phyloP scores from a whole-genome alignment of 2,113 vertebrate genomes.

The Carassius carassius region DNA sequence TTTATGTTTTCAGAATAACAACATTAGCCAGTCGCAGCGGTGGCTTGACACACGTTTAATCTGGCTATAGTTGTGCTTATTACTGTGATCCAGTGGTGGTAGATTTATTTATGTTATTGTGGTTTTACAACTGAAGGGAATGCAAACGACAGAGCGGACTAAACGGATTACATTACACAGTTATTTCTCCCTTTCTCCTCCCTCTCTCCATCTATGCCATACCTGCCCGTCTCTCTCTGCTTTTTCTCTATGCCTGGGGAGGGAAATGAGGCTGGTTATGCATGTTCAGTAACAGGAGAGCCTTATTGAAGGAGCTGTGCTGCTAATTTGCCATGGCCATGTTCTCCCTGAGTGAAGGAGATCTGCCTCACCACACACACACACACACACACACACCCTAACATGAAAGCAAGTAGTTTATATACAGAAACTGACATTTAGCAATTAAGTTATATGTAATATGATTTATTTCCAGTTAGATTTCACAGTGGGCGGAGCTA shows the following conservation, averaged over 20 bases:
- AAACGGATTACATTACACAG: slow-evolving; percentile 60
- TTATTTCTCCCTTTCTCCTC: slow-evolving; percentile 53
- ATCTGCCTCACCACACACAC: slow-evolving; percentile 37
- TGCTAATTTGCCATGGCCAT: slow-evolving; percentile 57
- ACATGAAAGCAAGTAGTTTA: background rate
- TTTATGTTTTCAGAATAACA: slow-evolving; percentile 32
- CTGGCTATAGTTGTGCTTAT: slow-evolving; percentile 49
- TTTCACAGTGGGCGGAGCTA: background rate
- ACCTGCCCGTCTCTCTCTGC: slow-evolving; percentile 39
- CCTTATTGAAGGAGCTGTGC: slow-evolving; percentile 54
- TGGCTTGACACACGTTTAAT: slow-evolving; percentile 42
- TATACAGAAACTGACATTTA: background rate
- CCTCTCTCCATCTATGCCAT: slow-evolving; percentile 32
- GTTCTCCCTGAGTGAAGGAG: slow-evolving; percentile 53
- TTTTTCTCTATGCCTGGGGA: slow-evolving; percentile 48
- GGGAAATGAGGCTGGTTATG: slow-evolving; percentile 55
- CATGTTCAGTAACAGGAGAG: slow-evolving; percentile 60
- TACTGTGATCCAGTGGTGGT: slow-evolving; percentile 19
- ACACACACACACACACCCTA: too few species aligned
- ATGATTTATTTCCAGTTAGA: background rate
- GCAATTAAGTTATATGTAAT: background rate
- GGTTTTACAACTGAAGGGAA: slow-evolving; percentile 54
- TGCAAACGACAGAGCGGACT: slow-evolving; percentile 45
- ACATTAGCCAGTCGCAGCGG: slow-evolving; percentile 32
- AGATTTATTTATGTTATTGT: slow-evolving; percentile 46